A percentile compares a stretch with the other conserved stretches of the same genome.
phyloP scores from a whole-genome alignment of 2,797 vertebrate genomes.

The Columba guinea region DNA sequence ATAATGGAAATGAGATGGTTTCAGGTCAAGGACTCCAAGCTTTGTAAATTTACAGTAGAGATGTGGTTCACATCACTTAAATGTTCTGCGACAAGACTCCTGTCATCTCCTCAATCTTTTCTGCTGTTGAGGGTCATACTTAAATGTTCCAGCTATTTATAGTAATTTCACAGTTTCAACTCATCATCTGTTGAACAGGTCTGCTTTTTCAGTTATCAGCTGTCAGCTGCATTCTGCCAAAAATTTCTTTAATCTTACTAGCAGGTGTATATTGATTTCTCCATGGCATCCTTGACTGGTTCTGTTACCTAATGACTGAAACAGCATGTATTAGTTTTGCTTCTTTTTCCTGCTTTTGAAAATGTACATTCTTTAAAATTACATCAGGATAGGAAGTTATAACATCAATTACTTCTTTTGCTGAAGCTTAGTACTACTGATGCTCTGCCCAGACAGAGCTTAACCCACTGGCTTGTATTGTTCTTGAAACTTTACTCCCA shows the following conservation, averaged over 20 bases:
- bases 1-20: not conserved
- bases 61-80: slow-evolving; percentile 3
- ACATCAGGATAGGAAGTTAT: not conserved
- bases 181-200: not conserved
- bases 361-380: not conserved
- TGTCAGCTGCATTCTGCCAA: not conserved
- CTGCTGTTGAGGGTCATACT: slow-evolving; percentile 11
- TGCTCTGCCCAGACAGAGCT: not conserved
- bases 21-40: not conserved
- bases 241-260: not conserved
- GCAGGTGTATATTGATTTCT: not conserved
- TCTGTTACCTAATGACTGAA: not conserved
- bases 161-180: slow-evolving; percentile 42
- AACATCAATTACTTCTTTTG: not conserved
- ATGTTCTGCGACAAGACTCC: slow-evolving; percentile 9
- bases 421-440: not conserved
- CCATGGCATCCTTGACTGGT: not conserved
- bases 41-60: not conserved
- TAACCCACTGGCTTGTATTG: not conserved
- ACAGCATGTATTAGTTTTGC: not conserved
- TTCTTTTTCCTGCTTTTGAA: not conserved
- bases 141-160: slow-evolving; percentile 47
- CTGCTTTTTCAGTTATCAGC: slow-evolving; percentile 16
- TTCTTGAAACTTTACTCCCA: slow-evolving; percentile 28
- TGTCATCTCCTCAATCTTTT: not conserved